These are phyloP conservation scores for Leucoptera coffeella DNA, from an alignment of 2,888 invertebrate genomes.

Conservation along the genomic window DNA sequence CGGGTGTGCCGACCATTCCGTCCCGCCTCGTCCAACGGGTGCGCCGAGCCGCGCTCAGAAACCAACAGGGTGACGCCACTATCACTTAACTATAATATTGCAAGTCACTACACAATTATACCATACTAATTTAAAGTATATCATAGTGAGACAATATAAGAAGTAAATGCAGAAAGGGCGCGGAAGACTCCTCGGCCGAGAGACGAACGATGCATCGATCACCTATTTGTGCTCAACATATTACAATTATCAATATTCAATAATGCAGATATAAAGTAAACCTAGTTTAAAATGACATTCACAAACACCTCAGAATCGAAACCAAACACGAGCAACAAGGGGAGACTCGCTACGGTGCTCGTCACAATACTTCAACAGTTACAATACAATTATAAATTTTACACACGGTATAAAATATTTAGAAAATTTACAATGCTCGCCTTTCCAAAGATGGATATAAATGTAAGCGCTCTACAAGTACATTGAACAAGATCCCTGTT, in stretches of 20 bases:
- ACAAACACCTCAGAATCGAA: too few relatives aligned
- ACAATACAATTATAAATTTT: constrained; percentile 19
- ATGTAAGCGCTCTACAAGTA: too few relatives aligned
- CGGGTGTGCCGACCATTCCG: constrained; percentile 18
- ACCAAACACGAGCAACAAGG: neutral
- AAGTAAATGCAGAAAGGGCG: constrained; percentile 19
- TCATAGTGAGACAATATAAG: constrained; percentile 19
- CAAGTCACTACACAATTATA: constrained; percentile 32
- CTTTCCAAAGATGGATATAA: too few relatives aligned
- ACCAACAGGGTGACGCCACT: constrained; percentile 25
- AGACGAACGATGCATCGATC: too few relatives aligned
- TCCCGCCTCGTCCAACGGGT: neutral
- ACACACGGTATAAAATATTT: constrained; percentile 48
- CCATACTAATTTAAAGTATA: constrained; percentile 36
- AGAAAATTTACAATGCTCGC: constrained; percentile 42
- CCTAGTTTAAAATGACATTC: too few relatives aligned
- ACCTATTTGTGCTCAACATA: constrained; percentile 1
- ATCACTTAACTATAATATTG: constrained; percentile 38
- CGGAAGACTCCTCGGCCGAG: constrained; percentile 14
- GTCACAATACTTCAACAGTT: constrained; percentile 18
- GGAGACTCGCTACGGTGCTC: constrained; percentile 12
- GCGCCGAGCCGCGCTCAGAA: too few relatives aligned
- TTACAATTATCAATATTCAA: too few relatives aligned
- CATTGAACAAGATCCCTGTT: constrained; percentile 5
- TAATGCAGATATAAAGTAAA: too few relatives aligned